Evolutionary conservation across 1,140 invertebrate species (phyloP), one percentile per base, ranked within the genome.

Genomic region (Scaptomyza hsui): DNA sequence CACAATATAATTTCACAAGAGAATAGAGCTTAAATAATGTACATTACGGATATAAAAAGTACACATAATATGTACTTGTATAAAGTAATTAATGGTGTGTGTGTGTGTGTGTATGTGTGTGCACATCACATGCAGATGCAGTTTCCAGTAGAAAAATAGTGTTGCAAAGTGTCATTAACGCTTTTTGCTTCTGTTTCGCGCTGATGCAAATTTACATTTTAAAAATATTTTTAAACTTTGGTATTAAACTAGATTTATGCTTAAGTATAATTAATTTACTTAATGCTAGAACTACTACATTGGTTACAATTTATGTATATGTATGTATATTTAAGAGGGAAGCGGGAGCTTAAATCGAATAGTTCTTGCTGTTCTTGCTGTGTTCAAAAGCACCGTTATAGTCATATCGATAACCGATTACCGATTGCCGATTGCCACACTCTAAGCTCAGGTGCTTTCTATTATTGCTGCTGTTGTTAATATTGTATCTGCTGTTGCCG

Each of bases 211-310:
- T 76, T 76, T 51, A 76, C 73, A 75, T 65, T 45, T 65, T 45
- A 62, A 79, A 57, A 45, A 86, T 86, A 89, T 68, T 63, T 69
- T 79, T 70, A 75, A 86, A 61, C 85, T 89, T 89, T 89, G 85
- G 85, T 89, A 89, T 89, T 89, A 89, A 60, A 89, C 85, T 89
- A 89, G 86, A 89, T 75, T 81, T 89, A 89, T 72, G 69, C 81
- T 89, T 86, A 89, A 52, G 39, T 71, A 67, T 85, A 86, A 89
- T 89, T 86, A 86, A 78, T 89, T 89, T 89, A 89, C 85, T 80
- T 86, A 89, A 53, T 47, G 48, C 86, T 85, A 88, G 42, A 42
- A 83, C 72, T 75, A 78, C 71, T 75, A 78, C 71, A 73, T 62
- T 52, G 80, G 71, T 63, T 78, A 88, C 70, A 42, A 13, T 68